Conservation (phyloP, 2,113 vertebrate species). For the Heloderma charlesbogerti region DNA sequence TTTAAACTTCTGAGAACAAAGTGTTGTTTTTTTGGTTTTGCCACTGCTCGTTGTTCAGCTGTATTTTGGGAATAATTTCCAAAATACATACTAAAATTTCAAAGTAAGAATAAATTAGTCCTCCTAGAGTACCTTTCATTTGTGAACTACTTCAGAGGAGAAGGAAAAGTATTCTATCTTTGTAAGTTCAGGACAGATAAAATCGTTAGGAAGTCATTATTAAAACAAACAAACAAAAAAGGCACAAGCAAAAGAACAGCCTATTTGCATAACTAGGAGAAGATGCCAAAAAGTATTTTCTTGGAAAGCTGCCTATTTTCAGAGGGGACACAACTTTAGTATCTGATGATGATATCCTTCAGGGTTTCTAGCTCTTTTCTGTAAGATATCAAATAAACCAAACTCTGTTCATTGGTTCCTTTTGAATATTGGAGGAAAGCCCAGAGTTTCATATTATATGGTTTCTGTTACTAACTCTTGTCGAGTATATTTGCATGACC, state of each 20-base stretch:
- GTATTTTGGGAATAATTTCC: constrained; percentile 10
- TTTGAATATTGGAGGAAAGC: background rate
- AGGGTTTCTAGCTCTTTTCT: background rate
- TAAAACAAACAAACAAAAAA: background rate
- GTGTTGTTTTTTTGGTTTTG: background rate
- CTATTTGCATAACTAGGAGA: background rate
- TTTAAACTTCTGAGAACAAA: background rate
- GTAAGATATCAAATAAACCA: background rate
- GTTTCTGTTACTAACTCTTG: background rate
- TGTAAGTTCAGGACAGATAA: background rate
- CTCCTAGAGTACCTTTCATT: background rate
- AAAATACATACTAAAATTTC: constrained; percentile 7
- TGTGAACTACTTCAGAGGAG: background rate
- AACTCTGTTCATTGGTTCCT: background rate
- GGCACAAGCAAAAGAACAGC: background rate
- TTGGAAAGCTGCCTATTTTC: background rate
- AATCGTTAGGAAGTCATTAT: background rate
- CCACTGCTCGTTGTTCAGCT: background rate
- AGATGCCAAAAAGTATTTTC: background rate
- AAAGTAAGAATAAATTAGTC: background rate
- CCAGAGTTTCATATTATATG: background rate
- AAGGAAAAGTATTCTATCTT: background rate
- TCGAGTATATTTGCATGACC: background rate
- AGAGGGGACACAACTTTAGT: background rate
- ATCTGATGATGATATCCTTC: background rate